Evolutionary conservation across 2,113 vertebrate genomes (phyloP).

Genomic region (Cisticola juncidis): DNA sequence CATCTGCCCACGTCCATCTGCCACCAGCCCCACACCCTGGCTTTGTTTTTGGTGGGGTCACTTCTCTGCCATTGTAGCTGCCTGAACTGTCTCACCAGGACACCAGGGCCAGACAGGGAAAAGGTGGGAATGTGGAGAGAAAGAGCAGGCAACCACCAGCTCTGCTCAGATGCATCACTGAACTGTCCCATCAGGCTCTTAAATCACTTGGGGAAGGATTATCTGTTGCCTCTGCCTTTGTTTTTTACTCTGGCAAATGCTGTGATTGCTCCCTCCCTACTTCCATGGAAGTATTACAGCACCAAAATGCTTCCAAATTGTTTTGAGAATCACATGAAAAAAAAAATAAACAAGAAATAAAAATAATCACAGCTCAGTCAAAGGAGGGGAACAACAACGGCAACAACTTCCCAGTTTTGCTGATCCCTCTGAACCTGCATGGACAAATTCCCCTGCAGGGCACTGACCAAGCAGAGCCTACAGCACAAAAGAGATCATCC

Average conservation of each 20-base stretch:
- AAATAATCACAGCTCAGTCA: not conserved
- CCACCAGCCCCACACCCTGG: not conserved
- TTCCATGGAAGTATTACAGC: not conserved
- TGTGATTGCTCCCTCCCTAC: not conserved
- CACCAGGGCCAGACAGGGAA: not conserved
- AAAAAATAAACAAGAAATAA: not conserved
- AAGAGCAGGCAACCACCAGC: slow-evolving; percentile 13
- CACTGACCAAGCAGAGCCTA: not conserved
- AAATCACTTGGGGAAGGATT: not conserved
- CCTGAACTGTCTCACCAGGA: slow-evolving; percentile 33
- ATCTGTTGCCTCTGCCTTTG: slow-evolving; percentile 5
- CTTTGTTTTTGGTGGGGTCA: slow-evolving; percentile 32
- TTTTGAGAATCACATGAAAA: not conserved
- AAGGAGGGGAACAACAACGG: not conserved
- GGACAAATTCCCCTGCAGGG: not conserved
- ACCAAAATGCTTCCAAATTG: not conserved
- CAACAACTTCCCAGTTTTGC: not conserved
- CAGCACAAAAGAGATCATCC: not conserved
- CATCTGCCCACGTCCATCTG: slow-evolving; percentile 60
- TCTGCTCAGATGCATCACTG: not conserved
- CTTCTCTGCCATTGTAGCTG: not conserved
- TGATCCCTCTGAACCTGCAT: not conserved
- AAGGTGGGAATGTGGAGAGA: not conserved
- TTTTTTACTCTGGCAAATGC: not conserved
- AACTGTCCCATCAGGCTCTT: not conserved